Percentiles rank a stretch among this genome's conserved stretches.
phyloP scores from a whole-genome alignment of 2,113 vertebrate genomes.

The Cyprinodon brontotheroides region DNA sequence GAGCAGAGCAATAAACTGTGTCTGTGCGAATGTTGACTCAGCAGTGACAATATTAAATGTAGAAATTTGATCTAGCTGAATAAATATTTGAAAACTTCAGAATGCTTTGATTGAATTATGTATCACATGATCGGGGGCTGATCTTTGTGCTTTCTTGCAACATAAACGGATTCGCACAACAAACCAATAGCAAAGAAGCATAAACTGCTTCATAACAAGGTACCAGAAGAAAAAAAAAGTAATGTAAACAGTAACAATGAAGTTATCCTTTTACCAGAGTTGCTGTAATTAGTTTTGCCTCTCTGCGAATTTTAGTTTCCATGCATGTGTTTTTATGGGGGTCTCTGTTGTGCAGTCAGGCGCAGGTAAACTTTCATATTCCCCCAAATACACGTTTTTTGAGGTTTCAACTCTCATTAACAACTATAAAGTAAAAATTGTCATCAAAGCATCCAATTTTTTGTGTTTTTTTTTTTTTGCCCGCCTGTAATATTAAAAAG shows the following conservation, averaged over 20 bases:
- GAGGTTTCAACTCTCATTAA: neutral
- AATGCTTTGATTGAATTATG: neutral
- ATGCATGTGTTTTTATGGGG: neutral
- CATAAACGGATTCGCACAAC: neutral
- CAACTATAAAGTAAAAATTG: neutral
- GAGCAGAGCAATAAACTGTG: neutral
- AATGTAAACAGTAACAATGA: neutral
- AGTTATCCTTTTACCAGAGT: neutral
- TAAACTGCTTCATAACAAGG: neutral
- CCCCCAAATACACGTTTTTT: neutral
- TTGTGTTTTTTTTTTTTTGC: neutral
- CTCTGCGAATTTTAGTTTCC: neutral
- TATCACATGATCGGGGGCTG: neutral
- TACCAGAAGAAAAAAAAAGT: neutral
- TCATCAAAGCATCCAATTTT: neutral
- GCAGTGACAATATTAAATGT: slow-evolving; percentile 1
- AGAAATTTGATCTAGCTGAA: neutral
- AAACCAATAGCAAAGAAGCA: neutral
- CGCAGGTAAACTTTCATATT: neutral
- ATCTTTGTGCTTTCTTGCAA: neutral
- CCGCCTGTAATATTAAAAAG: neutral
- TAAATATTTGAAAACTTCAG: neutral
- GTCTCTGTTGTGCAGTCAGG: neutral
- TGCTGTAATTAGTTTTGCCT: neutral
- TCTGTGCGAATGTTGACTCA: neutral